Percentiles rank a stretch among this genome's conserved stretches.
These are phyloP conservation scores for Macaria notata DNA, from an alignment of 2,888 invertebrate genomes.

Conservation along the genomic window DNA sequence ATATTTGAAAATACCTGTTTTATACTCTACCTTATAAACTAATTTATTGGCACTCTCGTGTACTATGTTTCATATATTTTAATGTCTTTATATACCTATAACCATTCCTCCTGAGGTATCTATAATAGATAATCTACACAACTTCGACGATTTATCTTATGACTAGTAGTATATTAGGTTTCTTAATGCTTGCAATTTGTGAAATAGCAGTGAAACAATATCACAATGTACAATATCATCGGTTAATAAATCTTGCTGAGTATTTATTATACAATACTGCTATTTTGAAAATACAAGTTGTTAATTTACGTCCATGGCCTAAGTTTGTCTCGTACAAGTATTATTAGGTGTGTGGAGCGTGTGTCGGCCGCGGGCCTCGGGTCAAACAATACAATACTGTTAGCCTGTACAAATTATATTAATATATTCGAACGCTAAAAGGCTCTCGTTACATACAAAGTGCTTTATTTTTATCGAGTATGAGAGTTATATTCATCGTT, in stretches of 20 bases:
- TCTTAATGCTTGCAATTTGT: conserved; percentile 1
- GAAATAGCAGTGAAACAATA: no score
- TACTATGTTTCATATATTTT: no score
- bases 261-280: no score
- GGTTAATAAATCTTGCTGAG: no score
- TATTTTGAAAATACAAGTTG: conserved; percentile 24
- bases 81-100: no score
- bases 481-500: conserved; percentile 46
- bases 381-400: conserved; percentile 40
- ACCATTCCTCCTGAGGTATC: no score
- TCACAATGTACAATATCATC: no score
- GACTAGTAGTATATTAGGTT: conserved; percentile 38
- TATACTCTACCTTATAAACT: no score
- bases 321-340: conserved; percentile 34
- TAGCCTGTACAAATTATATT: conserved; percentile 69
- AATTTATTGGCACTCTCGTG: no score
- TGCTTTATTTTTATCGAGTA: conserved; percentile 61
- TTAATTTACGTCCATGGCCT: conserved; percentile 40
- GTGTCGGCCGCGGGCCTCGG: conserved; percentile 35
- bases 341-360: conserved; percentile 49
- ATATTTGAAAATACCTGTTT: no score
- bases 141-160: conserved; percentile 32
- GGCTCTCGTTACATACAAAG: conserved; percentile 61
- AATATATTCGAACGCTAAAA: conserved; percentile 62
- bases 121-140: no score